These are phyloP conservation scores for Tamandua tetradactyla DNA, from an alignment of 2,797 vertebrate species.

Conservation along the genomic window DNA sequence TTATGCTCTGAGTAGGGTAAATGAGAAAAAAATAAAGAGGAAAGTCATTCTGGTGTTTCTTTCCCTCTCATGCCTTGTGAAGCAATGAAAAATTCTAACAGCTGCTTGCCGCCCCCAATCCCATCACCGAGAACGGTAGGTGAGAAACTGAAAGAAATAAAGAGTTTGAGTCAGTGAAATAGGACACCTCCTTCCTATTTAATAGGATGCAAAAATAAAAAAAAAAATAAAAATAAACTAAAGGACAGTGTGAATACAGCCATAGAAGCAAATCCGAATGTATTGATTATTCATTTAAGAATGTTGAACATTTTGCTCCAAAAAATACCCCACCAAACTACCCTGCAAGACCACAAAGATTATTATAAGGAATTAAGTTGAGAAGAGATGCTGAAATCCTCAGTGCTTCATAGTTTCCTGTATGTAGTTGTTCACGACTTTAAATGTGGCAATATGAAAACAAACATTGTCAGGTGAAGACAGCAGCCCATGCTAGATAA, in stretches of 20 bases:
- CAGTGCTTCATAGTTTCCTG: not conserved
- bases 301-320: not conserved
- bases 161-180: not conserved
- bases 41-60: not conserved
- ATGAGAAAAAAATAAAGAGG: conserved; percentile 65
- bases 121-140: not conserved
- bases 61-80: conserved; percentile 56
- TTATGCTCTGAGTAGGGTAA: conserved; percentile 77
- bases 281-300: not conserved
- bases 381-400: not conserved
- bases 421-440: not conserved
- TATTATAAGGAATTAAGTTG: not conserved
- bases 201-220: not conserved
- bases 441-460: not conserved
- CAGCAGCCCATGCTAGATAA: not conserved
- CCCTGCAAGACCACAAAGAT: not conserved
- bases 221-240: not conserved
- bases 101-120: not conserved
- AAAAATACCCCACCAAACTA: not conserved
- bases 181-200: not conserved
- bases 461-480: not conserved
- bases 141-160: not conserved
- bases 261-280: not conserved
- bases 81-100: not conserved
- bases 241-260: not conserved